Evolutionary conservation across 1,140 invertebrate species (phyloP), one percentile per base, ranked within the genome.

Genomic region (Drosophila nigromelanica): DNA sequence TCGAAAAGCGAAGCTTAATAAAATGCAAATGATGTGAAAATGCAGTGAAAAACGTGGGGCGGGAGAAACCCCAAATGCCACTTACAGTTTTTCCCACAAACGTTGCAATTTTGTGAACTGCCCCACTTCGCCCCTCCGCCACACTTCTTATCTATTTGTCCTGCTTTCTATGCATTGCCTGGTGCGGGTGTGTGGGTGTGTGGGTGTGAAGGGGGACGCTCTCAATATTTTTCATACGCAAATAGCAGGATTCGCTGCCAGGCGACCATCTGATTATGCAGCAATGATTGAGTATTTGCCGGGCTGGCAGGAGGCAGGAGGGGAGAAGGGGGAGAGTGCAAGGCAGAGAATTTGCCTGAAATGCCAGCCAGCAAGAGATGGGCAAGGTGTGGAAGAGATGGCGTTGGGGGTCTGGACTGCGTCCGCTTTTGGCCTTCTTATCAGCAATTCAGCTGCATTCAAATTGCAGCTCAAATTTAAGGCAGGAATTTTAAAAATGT

Each of bases 11-110:
- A 10, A 52, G 61, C 61, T 66, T 70, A 74, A 74, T 74, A 74
- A 74, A 61, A 74, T 74, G 72, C 67, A 74, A 74, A 74, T 74
- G 67, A 70, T 70, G 72, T 70, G 72, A 70, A 74, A 74, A 74
- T 70, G 59, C 67, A 63, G 10, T 45, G 67, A 33, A 18, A 73
- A 73, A 54, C 27, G 52, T 58, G 30, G 40, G 33, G 37, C 42
- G 51, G 30, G 27, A 42, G 33, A 43, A 42, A 10, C 39, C 37
- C 58, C 52, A 63, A 74, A 63, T 63, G 58, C 72, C 59, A 63
- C 72, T 70, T 52, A 52, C 59, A 63, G 48, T 67, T 59, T 39
- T 14, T 55, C 15, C 52, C 51, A 63, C 67, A 63, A 71, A 63
- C 40, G 39, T 45, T 61, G 56, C 66, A 63, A 47, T 59, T 42